These are phyloP conservation scores for Volucella zonaria DNA, from an alignment of 2,888 invertebrate species.

Conservation along the genomic window DNA sequence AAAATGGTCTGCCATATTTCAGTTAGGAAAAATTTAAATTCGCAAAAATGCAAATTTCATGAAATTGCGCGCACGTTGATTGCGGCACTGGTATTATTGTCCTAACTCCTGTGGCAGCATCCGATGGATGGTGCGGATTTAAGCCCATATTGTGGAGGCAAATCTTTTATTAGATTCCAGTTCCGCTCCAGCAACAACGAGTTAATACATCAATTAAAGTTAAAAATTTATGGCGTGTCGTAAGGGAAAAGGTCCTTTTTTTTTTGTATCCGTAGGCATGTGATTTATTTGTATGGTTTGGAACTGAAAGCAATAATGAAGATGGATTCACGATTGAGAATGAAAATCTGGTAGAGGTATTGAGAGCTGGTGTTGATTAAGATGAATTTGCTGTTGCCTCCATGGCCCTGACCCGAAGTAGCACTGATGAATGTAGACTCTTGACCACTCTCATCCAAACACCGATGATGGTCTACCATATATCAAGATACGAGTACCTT, in stretches of 20 bases:
- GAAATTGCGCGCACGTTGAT: constrained; percentile 20
- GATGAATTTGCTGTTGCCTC: no score
- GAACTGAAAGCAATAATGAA: no score
- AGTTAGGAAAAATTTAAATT: background rate
- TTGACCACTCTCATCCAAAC: no score
- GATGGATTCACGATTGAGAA: no score
- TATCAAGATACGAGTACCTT: no score
- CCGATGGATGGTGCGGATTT: background rate
- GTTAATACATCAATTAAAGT: constrained; percentile 40
- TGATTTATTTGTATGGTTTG: no score
- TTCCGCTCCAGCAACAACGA: background rate
- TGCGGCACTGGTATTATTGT: constrained; percentile 5
- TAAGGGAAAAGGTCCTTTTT: background rate
- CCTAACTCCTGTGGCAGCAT: background rate
- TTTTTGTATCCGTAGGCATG: no score
- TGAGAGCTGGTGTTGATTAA: no score
- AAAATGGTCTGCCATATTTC: constrained; percentile 1
- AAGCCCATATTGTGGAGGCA: background rate
- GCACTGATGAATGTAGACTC: no score
- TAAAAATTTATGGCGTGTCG: constrained; percentile 8
- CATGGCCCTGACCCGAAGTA: no score
- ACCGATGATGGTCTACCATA: no score
- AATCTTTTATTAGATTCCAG: constrained; percentile 3
- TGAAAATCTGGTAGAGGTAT: no score
- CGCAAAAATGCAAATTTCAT: constrained; percentile 31